Conservation (phyloP, 2,113 vertebrate species). For the Balaenoptera acutorostrata region DNA sequence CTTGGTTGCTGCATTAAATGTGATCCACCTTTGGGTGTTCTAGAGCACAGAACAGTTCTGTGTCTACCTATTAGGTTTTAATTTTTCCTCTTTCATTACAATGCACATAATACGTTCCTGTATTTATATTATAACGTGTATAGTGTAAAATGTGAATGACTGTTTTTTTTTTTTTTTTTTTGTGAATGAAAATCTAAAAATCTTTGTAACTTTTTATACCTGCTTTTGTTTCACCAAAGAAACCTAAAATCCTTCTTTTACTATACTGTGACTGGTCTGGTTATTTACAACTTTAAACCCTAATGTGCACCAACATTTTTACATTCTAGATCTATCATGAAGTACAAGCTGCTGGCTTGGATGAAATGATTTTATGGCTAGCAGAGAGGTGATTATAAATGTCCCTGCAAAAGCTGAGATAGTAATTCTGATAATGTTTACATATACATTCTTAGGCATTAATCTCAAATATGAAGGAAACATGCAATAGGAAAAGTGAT, state of each 20-base stretch:
- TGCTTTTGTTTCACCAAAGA: conserved; percentile 94
- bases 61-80: conserved; percentile 65
- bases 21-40: conserved; percentile 29
- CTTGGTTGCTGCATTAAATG: conserved; percentile 37
- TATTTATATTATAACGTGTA: conserved; percentile 95
- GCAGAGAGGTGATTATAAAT: not conserved
- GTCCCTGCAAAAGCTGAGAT: not conserved
- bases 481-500: not conserved
- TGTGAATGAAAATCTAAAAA: conserved; percentile 88
- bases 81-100: conserved; percentile 80
- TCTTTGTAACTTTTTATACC: conserved; percentile 88
- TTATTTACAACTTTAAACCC: conserved; percentile 82
- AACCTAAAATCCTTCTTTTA: conserved; percentile 88
- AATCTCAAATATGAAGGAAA: not conserved
- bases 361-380: not conserved
- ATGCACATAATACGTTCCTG: conserved; percentile 92
- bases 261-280: conserved; percentile 85
- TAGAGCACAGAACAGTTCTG: conserved; percentile 59
- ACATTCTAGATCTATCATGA: not conserved
- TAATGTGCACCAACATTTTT: conserved; percentile 66
- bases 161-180: conserved; percentile 77
- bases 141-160: conserved; percentile 96
- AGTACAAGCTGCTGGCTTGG: not conserved
- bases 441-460: not conserved
- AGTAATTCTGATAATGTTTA: not conserved